phyloP scores from a whole-genome alignment of 2,797 vertebrate species.

The Enteromius afrohamiltoni region DNA sequence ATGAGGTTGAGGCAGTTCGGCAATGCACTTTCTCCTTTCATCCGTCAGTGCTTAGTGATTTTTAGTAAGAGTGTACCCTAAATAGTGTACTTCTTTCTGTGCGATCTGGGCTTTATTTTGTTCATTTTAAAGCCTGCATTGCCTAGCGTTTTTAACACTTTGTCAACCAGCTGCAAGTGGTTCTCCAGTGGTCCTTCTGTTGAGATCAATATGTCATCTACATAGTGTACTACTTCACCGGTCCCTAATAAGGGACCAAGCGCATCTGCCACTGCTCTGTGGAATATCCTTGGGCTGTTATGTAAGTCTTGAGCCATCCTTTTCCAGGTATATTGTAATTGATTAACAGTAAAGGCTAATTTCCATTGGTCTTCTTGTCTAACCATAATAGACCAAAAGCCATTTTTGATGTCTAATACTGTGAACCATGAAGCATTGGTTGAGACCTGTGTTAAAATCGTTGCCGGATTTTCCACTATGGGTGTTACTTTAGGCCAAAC shows the following conservation, averaged over 20 bases:
- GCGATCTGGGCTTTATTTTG: neutral
- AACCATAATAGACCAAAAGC: neutral
- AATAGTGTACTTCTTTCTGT: neutral
- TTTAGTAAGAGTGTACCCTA: neutral
- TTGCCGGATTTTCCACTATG: neutral
- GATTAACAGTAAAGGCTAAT: neutral
- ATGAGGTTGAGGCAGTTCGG: too few relatives aligned
- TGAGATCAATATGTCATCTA: neutral
- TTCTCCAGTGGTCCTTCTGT: neutral
- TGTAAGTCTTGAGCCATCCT: neutral
- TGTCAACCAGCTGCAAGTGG: neutral
- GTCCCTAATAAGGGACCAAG: neutral
- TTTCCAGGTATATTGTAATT: neutral
- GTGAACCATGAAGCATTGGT: neutral
- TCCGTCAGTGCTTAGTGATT: neutral
- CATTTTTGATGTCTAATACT: neutral
- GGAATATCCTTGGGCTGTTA: neutral
- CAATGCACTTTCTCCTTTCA: neutral
- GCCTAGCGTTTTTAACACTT: neutral
- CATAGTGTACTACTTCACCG: neutral
- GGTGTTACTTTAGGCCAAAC: neutral
- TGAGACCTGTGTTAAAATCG: neutral
- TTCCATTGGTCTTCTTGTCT: neutral
- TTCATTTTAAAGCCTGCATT: constrained; percentile 14
- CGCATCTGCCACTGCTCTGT: neutral